These are phyloP conservation scores for Epistrophe eligans DNA, from an alignment of 2,888 invertebrate species.

Conservation along the genomic window DNA sequence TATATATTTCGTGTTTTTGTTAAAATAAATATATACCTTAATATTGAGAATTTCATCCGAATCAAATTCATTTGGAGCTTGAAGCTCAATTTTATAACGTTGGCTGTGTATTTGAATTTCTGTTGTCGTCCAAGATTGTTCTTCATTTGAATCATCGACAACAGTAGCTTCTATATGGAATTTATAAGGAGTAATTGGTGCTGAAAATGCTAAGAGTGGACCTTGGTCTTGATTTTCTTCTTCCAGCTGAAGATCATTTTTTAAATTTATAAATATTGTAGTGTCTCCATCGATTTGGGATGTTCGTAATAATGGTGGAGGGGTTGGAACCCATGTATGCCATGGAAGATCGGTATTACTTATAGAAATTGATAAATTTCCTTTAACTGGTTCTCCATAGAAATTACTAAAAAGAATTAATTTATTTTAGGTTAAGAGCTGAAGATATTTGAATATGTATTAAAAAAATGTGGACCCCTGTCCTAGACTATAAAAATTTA, in stretches of 20 bases:
- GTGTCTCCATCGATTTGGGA: constrained; percentile 85
- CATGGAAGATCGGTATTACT: constrained; percentile 87
- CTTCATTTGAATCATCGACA: constrained; percentile 92
- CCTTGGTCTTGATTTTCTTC: not conserved
- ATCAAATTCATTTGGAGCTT: constrained; percentile 93
- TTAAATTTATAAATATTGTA: constrained; percentile 89
- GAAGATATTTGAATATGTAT: no score
- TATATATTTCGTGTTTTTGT: no score
- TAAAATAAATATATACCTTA: not conserved
- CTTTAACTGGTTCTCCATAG: constrained; percentile 92
- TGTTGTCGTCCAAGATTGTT: constrained; percentile 80
- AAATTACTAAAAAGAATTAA: constrained; percentile 85
- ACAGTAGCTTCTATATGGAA: constrained; percentile 91
- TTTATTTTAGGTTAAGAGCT: no score
- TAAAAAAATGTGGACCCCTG: no score
- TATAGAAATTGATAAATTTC: constrained; percentile 91
- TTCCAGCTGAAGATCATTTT: constrained; percentile 87
- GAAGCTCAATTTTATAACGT: constrained; percentile 89
- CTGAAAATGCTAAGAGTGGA: not conserved
- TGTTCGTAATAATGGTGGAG: constrained; percentile 29
- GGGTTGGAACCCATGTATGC: constrained; percentile 78
- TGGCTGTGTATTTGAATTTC: constrained; percentile 88
- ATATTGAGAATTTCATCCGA: constrained; percentile 86
- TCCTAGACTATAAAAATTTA: no score
- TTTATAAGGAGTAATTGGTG: not conserved